phyloP scores from a whole-genome alignment of 2,888 invertebrate species.

The Nowickia ferox region DNA sequence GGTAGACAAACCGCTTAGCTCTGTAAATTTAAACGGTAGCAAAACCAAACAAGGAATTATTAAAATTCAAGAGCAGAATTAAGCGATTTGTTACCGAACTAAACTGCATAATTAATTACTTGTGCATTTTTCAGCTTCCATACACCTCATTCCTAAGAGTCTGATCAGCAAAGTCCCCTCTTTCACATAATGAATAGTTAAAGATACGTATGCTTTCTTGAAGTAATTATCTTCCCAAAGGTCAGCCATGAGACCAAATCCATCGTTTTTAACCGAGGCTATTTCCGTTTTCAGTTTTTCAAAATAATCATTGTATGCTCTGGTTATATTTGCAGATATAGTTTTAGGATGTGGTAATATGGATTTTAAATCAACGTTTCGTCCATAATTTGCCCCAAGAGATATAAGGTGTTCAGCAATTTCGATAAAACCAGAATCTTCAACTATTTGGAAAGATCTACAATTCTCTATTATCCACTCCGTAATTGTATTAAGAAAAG shows the following conservation, averaged over 20 bases:
- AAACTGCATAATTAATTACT: slow-evolving; percentile 6
- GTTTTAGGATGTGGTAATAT: slow-evolving; percentile 66
- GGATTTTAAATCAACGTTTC: slow-evolving; percentile 48
- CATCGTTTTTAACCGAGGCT: slow-evolving; percentile 44
- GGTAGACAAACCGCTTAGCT: too few species aligned
- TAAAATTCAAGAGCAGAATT: too few species aligned
- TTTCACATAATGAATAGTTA: slow-evolving; percentile 68
- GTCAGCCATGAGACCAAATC: slow-evolving; percentile 62
- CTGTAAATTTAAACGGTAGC: too few species aligned
- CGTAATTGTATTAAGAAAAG: slow-evolving; percentile 19
- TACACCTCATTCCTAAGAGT: slow-evolving; percentile 59
- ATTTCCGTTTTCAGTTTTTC: slow-evolving; percentile 56
- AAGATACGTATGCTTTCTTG: slow-evolving; percentile 47
- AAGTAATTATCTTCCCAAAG: slow-evolving; percentile 62
- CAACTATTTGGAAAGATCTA: slow-evolving; percentile 53
- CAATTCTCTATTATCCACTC: slow-evolving; percentile 66
- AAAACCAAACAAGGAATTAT: too few species aligned
- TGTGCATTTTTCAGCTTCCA: slow-evolving; percentile 60
- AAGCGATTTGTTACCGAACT: too few species aligned
- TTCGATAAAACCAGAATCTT: slow-evolving; percentile 56
- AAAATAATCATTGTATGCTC: slow-evolving; percentile 33
- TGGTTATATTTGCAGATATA: slow-evolving; percentile 58
- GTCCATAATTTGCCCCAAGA: slow-evolving; percentile 63
- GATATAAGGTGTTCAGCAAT: slow-evolving; percentile 45
- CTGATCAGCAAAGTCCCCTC: slow-evolving; percentile 40